These are phyloP conservation scores for Choristoneura rosaceana DNA, from an alignment of 2,888 invertebrate genomes.

Conservation along the genomic window DNA sequence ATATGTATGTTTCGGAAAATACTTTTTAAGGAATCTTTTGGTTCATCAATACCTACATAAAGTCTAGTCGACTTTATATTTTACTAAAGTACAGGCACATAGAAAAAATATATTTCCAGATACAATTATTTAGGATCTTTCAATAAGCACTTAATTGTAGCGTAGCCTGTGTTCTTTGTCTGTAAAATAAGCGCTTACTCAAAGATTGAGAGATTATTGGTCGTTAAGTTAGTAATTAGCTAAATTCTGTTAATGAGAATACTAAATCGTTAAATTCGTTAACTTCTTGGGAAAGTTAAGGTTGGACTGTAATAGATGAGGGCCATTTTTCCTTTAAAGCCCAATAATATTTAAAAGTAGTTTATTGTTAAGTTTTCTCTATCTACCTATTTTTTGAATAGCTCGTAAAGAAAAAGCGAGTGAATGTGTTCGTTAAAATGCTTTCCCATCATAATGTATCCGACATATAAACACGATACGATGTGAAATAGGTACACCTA, in stretches of 20 bases:
- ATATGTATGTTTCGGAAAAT: not conserved
- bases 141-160: not conserved
- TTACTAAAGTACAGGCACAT: not conserved
- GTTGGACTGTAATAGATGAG: slow-evolving; percentile 40
- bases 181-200: not conserved
- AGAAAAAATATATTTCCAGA: too few relatives aligned
- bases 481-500: not conserved
- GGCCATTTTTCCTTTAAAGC: slow-evolving; percentile 41
- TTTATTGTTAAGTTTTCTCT: not conserved
- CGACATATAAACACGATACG: not conserved
- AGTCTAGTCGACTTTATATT: not conserved
- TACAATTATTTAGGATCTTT: not conserved
- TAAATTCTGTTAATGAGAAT: slow-evolving; percentile 43
- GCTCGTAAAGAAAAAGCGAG: too few relatives aligned
- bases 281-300: slow-evolving; percentile 35
- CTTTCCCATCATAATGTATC: too few relatives aligned
- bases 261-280: slow-evolving; percentile 46
- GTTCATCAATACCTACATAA: not conserved
- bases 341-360: slow-evolving; percentile 29
- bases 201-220: not conserved
- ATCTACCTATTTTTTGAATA: too few relatives aligned
- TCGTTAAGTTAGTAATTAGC: slow-evolving; percentile 18
- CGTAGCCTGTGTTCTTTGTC: too few relatives aligned
- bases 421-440: too few relatives aligned
- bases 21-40: not conserved